Evolutionary conservation across 2,797 vertebrate species (phyloP), one percentile per base, ranked within the genome.

Genomic region (Coccyzus lansbergi): DNA sequence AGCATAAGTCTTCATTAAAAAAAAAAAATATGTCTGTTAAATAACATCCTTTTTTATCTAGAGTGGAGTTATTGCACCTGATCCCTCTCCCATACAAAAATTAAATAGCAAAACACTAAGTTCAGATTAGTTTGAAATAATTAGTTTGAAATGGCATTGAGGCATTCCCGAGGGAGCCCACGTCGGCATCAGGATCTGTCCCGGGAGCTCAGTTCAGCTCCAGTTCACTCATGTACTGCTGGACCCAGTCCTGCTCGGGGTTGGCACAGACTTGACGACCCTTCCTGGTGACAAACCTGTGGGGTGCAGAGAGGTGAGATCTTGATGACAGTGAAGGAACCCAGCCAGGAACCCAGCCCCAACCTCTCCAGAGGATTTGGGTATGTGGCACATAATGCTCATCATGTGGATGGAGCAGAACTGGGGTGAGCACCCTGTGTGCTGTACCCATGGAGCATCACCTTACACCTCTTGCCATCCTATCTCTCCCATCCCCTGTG

Each of bases 251-350:
- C 21, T 97, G 34, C 5, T 3, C 3, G 0, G 90, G 88, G 33
- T 94, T 14, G 15, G 95, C 79, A 6, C 97, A 96, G 72, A 97
- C 21, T 10, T 95, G 22, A 2, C 63, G 90, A 51, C 33, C 59
- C 49, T 8, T 88, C 46, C 3, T 95, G 1, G 96, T 96, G 44
- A 55, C 48, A 51, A 97, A 96, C 55, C 97, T 98, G 94, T 15
- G 80, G 79, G 38, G 4, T 14, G 59, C 28, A 34, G 52, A 78
- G 33, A 70, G 33, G 9, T n/a, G 3, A 51, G 20, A 1, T n/a
- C 59, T 63, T 7, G 10, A 28, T 42, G 58, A 22, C 64, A 31
- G 51, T 53, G 31, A 51, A 56, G 24, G 53, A 86, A 8, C 33
- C 25, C 48, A 69, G 53, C 21, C 38, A 38, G 38, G 38, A 38